phyloP scores from a whole-genome alignment of 2,113 vertebrate genomes.

The Hemiscyllium ocellatum region DNA sequence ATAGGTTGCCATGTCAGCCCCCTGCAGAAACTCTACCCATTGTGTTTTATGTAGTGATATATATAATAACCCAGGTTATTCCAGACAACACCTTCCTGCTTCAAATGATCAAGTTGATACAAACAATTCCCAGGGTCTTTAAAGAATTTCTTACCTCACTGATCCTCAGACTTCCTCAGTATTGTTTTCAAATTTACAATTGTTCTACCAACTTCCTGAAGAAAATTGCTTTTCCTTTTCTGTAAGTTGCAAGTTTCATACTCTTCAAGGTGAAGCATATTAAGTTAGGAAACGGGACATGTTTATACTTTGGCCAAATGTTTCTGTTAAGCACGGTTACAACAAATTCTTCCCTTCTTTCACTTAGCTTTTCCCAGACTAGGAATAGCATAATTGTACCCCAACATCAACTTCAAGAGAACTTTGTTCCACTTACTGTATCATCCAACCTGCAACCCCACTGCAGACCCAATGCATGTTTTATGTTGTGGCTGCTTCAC shows the following conservation, averaged over 20 bases:
- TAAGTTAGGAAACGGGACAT: neutral
- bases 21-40: neutral
- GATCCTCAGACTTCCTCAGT: neutral
- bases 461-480: neutral
- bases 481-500: neutral
- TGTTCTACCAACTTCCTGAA: neutral
- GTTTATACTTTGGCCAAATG: neutral
- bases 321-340: neutral
- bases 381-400: neutral
- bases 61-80: neutral
- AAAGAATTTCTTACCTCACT: neutral
- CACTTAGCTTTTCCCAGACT: neutral
- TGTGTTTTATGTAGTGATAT: neutral
- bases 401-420: neutral
- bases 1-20: neutral
- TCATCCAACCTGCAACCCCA: neutral
- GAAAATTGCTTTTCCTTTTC: constrained; percentile 5
- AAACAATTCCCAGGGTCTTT: neutral
- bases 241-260: neutral
- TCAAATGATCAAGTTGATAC: neutral
- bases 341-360: neutral
- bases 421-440: neutral
- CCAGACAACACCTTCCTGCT: neutral
- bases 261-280: neutral
- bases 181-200: neutral